Percentiles rank a stretch among this genome's conserved stretches.
These are phyloP conservation scores for Myocastor coypus DNA, from an alignment of 2,113 vertebrate genomes.

Conservation along the genomic window DNA sequence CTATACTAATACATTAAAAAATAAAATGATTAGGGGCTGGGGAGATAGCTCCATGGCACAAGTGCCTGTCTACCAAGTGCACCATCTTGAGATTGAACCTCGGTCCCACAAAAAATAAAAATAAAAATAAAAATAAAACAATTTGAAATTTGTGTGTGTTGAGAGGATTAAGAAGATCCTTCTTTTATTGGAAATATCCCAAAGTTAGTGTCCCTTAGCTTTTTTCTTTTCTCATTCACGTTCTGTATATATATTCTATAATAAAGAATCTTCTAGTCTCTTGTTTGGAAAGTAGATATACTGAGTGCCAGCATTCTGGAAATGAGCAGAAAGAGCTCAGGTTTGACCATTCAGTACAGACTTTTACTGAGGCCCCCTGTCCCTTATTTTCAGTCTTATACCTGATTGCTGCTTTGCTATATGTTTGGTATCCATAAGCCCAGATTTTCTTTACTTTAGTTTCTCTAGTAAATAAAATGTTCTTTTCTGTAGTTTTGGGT, in stretches of 20 bases:
- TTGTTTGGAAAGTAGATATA: not conserved
- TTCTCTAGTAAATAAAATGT: conserved; percentile 15
- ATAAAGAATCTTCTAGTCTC: not conserved
- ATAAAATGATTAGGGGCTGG: not conserved
- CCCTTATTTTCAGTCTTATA: not conserved
- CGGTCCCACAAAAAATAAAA: too few relatives aligned
- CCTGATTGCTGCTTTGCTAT: not conserved
- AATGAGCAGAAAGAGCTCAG: not conserved
- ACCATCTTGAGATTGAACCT: too few relatives aligned
- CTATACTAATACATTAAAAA: too few relatives aligned
- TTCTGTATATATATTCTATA: too few relatives aligned
- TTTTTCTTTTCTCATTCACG: not conserved
- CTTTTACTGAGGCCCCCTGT: not conserved
- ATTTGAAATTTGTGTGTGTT: not conserved
- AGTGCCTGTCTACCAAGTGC: too few relatives aligned
- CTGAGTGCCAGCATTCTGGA: not conserved
- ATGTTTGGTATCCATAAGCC: not conserved
- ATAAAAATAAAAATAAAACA: not conserved
- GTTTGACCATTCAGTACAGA: not conserved
- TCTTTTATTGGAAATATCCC: conserved; percentile 45
- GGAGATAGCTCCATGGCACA: too few relatives aligned
- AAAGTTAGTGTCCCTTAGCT: not conserved
- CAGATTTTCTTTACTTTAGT: conserved; percentile 8
- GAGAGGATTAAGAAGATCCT: not conserved
- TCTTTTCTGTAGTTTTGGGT: not conserved